Evolutionary conservation across 2,888 invertebrate genomes (phyloP).

Genomic region (Leptura quadrifasciata): DNA sequence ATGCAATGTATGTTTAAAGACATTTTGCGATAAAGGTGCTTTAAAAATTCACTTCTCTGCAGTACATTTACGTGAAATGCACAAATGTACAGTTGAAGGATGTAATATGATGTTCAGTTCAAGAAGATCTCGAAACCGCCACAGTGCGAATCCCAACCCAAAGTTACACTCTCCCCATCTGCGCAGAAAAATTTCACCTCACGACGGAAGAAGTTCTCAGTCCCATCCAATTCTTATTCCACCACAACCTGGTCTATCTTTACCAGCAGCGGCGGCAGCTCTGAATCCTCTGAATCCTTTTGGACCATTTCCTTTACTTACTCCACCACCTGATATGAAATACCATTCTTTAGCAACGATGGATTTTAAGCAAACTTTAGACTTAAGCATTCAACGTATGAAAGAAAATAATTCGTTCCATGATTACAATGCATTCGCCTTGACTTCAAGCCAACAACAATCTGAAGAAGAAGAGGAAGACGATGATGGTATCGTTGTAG

Average conservation of each 20-base stretch:
- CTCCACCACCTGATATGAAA: slow-evolving; percentile 81
- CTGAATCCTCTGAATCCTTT: slow-evolving; percentile 85
- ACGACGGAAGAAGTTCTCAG: slow-evolving; percentile 93
- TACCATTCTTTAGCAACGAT: slow-evolving; percentile 78
- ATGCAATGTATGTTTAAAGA: slow-evolving; percentile 98
- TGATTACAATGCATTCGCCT: slow-evolving; percentile 64
- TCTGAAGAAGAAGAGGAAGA: slow-evolving; percentile 82
- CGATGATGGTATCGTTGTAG: slow-evolving; percentile 87
- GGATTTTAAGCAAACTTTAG: slow-evolving; percentile 81
- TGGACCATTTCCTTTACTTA: slow-evolving; percentile 86
- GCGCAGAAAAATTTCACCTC: slow-evolving; percentile 94
- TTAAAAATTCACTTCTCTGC: slow-evolving; percentile 99
- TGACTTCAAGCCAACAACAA: slow-evolving; percentile 63
- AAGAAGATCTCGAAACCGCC: slow-evolving; percentile 94
- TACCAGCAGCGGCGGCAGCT: slow-evolving; percentile 77
- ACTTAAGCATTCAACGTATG: slow-evolving; percentile 76
- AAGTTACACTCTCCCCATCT: slow-evolving; percentile 97
- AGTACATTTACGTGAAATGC: slow-evolving; percentile 99
- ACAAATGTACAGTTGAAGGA: slow-evolving; percentile 98
- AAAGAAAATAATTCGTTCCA: slow-evolving; percentile 71
- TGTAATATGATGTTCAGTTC: slow-evolving; percentile 99
- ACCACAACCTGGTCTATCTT: slow-evolving; percentile 80
- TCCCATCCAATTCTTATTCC: slow-evolving; percentile 88
- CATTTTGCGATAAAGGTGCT: slow-evolving; percentile 99
- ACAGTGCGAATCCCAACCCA: slow-evolving; percentile 98